Evolutionary conservation across 2,797 vertebrate species (phyloP).

Genomic region (Myotis myotis): DNA sequence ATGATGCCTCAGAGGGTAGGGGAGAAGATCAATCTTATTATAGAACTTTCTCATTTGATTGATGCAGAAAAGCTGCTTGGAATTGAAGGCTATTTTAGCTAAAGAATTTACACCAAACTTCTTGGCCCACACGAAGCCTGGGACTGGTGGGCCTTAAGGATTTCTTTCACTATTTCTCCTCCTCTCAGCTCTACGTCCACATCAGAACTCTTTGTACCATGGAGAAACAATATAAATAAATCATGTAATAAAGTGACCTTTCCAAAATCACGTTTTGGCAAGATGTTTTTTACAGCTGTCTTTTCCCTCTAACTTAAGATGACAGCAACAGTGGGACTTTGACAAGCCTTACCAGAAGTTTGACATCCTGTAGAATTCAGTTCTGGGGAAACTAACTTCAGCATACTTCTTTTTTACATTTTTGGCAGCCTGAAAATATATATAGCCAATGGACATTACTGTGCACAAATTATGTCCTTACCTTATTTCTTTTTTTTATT

Average conservation of each 20-base stretch:
- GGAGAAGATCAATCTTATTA: background rate
- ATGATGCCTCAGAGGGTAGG: background rate
- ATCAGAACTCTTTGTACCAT: conserved; percentile 66
- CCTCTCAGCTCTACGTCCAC: background rate
- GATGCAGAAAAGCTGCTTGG: background rate
- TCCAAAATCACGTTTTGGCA: conserved; percentile 73
- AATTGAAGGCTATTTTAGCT: background rate
- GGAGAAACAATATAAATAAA: conserved; percentile 71
- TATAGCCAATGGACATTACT: background rate
- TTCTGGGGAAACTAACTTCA: conserved; percentile 48
- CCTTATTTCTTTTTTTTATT: background rate
- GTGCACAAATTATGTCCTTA: conserved; percentile 38
- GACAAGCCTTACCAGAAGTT: background rate
- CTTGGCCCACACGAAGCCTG: background rate
- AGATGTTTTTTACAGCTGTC: conserved; percentile 72
- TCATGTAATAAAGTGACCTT: conserved; percentile 73
- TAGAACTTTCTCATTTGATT: background rate
- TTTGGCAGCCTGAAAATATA: conserved; percentile 33
- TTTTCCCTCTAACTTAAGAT: conserved; percentile 27
- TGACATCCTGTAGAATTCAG: background rate
- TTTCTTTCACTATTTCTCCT: background rate
- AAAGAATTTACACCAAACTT: background rate
- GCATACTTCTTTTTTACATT: conserved; percentile 48
- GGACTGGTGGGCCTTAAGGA: background rate
- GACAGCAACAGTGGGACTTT: conserved; percentile 20